These are phyloP conservation scores for Dyspetes luteomarginatus DNA, from an alignment of 2,888 invertebrate genomes.

Conservation along the genomic window DNA sequence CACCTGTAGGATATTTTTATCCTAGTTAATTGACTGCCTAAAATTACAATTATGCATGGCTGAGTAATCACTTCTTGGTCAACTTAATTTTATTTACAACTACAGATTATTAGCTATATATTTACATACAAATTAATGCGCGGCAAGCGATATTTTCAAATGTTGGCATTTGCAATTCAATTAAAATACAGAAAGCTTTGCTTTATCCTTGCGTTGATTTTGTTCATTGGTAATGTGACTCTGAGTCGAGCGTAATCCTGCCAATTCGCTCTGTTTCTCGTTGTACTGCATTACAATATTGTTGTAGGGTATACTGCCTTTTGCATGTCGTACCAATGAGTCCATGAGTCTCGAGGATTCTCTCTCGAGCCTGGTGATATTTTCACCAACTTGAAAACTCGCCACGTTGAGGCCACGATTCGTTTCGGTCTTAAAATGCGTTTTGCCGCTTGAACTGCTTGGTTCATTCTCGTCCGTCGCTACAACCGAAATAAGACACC, in stretches of 20 bases:
- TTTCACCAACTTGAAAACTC: conserved; percentile 89
- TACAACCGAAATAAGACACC: conserved; percentile 27
- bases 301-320: conserved; percentile 86
- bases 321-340: conserved; percentile 87
- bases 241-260: conserved; percentile 86
- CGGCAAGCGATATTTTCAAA: conserved; percentile 1
- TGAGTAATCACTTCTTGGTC: no score
- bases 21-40: no score
- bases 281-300: conserved; percentile 86
- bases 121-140: conserved; percentile 47
- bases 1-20: no score
- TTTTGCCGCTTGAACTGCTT: conserved; percentile 77
- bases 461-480: conserved; percentile 71
- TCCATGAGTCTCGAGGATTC: conserved; percentile 88
- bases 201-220: conserved; percentile 88
- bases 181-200: conserved; percentile 91
- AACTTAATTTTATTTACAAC: conserved; percentile 46
- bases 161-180: neutral
- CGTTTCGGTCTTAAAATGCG: conserved; percentile 84
- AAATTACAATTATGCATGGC: neutral
- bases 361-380: conserved; percentile 87
- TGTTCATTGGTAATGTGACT: conserved; percentile 89
- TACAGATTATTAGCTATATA: conserved; percentile 50
- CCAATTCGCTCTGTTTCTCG: conserved; percentile 87
- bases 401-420: conserved; percentile 90